Evolutionary conservation across 2,113 vertebrate species (phyloP).

Genomic region (Anser brachyrhynchus): DNA sequence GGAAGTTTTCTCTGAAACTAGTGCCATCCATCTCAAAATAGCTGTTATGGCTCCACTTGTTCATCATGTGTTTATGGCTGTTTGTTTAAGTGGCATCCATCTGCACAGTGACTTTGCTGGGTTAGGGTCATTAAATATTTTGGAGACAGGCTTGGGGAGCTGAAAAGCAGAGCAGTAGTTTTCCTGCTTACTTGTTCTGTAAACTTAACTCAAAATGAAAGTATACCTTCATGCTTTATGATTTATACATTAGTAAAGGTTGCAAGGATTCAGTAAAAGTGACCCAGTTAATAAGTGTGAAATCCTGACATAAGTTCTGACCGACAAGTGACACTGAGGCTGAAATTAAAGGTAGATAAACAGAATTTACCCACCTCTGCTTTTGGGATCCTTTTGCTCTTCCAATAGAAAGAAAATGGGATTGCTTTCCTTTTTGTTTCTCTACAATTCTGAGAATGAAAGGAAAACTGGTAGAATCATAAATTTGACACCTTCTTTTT

Average conservation of each 20-base stretch:
- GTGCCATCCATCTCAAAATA: background rate
- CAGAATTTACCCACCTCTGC: background rate
- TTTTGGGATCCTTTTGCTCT: background rate
- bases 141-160: background rate
- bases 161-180: background rate
- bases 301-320: background rate
- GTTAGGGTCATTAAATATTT: background rate
- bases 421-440: background rate
- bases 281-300: background rate
- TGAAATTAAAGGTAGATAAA: background rate
- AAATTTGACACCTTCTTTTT: background rate
- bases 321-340: background rate
- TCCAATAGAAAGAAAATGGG: background rate
- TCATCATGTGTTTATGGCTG: background rate
- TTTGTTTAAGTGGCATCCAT: background rate
- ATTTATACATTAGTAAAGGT: background rate
- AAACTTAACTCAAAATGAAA: background rate
- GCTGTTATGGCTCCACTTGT: background rate
- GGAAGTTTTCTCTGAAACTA: background rate
- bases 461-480: fast-evolving
- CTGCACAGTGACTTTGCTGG: background rate
- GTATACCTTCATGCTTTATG: background rate
- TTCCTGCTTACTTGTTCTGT: background rate
- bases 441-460: background rate
- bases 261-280: background rate